Conservation (phyloP, 30 jellyfish, hydroid and myxozoan species). For the Turritopsis dohrnii region DNA sequence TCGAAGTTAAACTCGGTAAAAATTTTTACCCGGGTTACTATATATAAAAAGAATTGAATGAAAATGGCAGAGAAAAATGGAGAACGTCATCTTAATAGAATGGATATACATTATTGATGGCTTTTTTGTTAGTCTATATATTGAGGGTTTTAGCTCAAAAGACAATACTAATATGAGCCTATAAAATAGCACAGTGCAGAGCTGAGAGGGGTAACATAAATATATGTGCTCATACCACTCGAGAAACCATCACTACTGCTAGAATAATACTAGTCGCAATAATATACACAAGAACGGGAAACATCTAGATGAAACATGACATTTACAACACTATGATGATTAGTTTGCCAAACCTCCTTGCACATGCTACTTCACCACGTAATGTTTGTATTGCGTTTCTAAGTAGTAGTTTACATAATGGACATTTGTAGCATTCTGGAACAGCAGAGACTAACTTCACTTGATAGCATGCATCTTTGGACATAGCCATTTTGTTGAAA, state of each 20-base stretch:
- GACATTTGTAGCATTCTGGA: background rate
- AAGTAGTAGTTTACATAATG: background rate
- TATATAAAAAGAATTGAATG: no score
- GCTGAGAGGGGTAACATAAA: background rate
- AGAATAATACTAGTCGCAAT: background rate
- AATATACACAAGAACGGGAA: no score
- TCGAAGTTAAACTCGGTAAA: no score
- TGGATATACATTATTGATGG: background rate
- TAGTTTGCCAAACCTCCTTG: slow-evolving; percentile 5
- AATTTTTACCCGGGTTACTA: no score
- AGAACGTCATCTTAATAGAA: background rate
- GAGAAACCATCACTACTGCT: background rate
- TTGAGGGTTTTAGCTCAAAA: background rate
- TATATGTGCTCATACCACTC: background rate
- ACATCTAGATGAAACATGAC: background rate
- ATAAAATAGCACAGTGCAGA: background rate
- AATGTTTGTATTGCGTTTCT: slow-evolving; percentile 10
- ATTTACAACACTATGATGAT: no score
- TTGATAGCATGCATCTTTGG: background rate
- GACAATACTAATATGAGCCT: background rate
- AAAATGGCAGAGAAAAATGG: background rate
- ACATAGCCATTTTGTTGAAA: background rate
- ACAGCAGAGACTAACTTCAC: background rate
- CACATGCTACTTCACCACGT: slow-evolving; percentile 14
- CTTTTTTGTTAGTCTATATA: background rate